A percentile compares a stretch with the other conserved stretches of the same genome.
Conservation (phyloP, 2,797 vertebrate genomes). For the Petrocephalus sullivani region DNA sequence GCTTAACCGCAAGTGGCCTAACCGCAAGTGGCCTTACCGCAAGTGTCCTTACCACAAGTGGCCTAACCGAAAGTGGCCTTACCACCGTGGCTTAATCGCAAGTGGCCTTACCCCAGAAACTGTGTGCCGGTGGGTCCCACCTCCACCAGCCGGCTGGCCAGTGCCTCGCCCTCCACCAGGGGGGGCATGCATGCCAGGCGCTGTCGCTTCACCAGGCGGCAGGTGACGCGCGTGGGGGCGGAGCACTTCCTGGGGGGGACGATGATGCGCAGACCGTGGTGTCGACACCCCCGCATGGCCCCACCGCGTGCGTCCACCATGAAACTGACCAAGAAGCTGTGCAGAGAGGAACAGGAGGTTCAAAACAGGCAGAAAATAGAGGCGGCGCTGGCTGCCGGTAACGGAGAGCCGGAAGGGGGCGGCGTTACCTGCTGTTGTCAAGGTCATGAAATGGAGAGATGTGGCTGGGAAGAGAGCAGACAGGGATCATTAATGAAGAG, state of each 20-base stretch:
- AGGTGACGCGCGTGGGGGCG: conserved; percentile 91
- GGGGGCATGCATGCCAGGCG: conserved; percentile 94
- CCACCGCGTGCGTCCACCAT: conserved; percentile 98
- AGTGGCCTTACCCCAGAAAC: conserved; percentile 84
- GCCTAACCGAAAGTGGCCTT: too few relatives aligned
- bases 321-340: conserved; percentile 96
- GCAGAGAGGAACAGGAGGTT: conserved; percentile 31
- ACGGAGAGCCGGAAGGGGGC: conserved; percentile 29
- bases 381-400: background rate
- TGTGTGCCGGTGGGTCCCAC: conserved; percentile 94
- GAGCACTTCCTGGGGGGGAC: conserved; percentile 95
- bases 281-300: conserved; percentile 95
- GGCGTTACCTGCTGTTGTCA: conserved; percentile 98
- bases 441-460: conserved; percentile 94
- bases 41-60: too few relatives aligned
- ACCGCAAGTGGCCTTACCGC: conserved; percentile 53
- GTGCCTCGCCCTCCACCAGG: conserved; percentile 91
- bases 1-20: conserved; percentile 38
- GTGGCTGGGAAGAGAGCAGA: conserved; percentile 74
- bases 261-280: conserved; percentile 94
- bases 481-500: background rate
- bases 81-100: too few relatives aligned
- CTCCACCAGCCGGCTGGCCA: conserved; percentile 89
- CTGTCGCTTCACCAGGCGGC: conserved; percentile 92
- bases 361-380: background rate